Evolutionary conservation across 2,113 vertebrate genomes (phyloP).

Genomic region (Jaculus jaculus): DNA sequence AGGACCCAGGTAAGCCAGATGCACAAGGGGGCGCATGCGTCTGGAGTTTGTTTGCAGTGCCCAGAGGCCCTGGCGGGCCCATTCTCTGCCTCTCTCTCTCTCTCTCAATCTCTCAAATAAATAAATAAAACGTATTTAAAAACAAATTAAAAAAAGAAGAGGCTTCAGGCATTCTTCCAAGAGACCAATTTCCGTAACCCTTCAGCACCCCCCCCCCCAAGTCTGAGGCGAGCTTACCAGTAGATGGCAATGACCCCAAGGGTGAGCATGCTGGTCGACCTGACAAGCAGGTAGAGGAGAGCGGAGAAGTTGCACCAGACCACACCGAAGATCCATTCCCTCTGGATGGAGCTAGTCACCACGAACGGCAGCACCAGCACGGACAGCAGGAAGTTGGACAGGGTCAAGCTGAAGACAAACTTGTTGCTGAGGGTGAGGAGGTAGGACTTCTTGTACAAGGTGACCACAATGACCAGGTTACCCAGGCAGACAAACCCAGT

Average conservation of each 20-base stretch:
- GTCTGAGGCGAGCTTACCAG: constrained; percentile 85
- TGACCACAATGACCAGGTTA: constrained; percentile 93
- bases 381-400: constrained; percentile 96
- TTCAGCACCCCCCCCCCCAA: fast-evolving
- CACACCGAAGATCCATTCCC: constrained; percentile 97
- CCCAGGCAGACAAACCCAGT: constrained; percentile 93
- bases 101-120: too few species aligned
- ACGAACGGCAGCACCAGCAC: constrained; percentile 95
- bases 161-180: too few species aligned
- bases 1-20: too few species aligned
- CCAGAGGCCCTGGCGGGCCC: too few species aligned
- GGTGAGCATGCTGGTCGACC: constrained; percentile 98
- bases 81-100: too few species aligned
- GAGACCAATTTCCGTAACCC: fast-evolving
- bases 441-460: constrained; percentile 95
- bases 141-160: too few species aligned
- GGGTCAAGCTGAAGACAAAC: constrained; percentile 98
- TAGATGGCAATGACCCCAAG: constrained; percentile 97
- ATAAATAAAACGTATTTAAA: too few species aligned
- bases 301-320: constrained; percentile 99
- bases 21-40: too few species aligned
- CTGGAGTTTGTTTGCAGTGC: too few species aligned
- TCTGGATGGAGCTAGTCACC: constrained; percentile 91
- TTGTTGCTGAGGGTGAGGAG: constrained; percentile 98
- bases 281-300: constrained; percentile 96